Evolutionary conservation across 2,113 vertebrate genomes (phyloP), one percentile per base, ranked within the genome.

Genomic region (Rhinopomastus cyanomelas): DNA sequence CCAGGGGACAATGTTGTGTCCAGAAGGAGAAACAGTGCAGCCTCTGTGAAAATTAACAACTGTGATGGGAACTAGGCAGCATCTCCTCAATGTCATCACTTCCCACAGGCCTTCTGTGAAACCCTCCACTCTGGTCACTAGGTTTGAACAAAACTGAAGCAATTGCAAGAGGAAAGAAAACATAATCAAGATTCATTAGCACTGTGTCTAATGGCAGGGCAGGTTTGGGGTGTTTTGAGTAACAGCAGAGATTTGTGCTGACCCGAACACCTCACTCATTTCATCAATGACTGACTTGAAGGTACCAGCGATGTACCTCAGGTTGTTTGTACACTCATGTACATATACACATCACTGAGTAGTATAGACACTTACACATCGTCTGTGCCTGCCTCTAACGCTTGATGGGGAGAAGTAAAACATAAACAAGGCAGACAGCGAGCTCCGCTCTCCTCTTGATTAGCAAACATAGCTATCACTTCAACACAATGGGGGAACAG

Each of bases 401-500:
- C 92, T 69, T 93, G 93, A 92, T 52, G 90, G 94, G 78, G 86
- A 92, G 83, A 94, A 95, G 95, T 94, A 91, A 95, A 96, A 90
- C 93, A 95, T 95, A 95, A 96, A 94, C 90, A 94, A 95, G 94
- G 91, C 92, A 95, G 94, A 95, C 93, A 96, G 93, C 92, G 32
- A 95, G 93, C 93, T 95, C 94, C 94, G 94, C 95, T 95, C 88
- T 94, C 81, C 88, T 93, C 90, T 94, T 95, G 93, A 95, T 95
- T 94, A 96, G 95, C 93, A 94, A 95, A 95, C 95, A 84, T 69
- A 95, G 86, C 88, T 95, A 95, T 95, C 93, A 91, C 94, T 96
- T 94, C 89, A 90, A 86, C 89, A 89, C 91, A 94, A 93, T 93
- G 71, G 85, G 92, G 89, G 92, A 95, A 95, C 89, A 89, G 34